Conservation (phyloP, 2,113 vertebrate species). For the human region DNA sequence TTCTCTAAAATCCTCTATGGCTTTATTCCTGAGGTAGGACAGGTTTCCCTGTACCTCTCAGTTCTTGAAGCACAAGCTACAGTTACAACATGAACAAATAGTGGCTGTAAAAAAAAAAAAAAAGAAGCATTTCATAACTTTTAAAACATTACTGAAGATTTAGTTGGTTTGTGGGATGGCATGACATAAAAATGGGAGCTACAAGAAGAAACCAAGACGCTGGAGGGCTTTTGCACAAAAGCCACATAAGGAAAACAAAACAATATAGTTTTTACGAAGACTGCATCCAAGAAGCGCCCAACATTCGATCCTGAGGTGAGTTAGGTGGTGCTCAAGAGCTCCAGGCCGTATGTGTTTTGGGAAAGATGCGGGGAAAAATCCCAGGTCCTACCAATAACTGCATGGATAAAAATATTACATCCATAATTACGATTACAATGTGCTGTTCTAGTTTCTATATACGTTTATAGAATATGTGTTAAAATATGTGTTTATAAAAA, state of each 20-base stretch:
- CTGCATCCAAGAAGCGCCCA: rapidly evolving
- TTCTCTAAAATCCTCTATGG: not conserved
- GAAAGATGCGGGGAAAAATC: not conserved
- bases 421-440: rapidly evolving
- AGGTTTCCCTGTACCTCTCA: no score
- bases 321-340: not conserved
- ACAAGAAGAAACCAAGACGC: not conserved
- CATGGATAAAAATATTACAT: not conserved
- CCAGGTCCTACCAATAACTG: not conserved
- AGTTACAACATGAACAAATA: not conserved
- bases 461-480: no score
- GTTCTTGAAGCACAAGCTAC: not conserved
- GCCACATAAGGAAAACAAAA: not conserved
- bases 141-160: not conserved
- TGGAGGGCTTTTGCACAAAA: not conserved
- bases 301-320: not conserved
- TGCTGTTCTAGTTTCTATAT: not conserved
- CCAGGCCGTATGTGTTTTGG: not conserved
- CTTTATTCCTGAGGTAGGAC: not conserved
- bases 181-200: not conserved
- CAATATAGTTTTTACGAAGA: not conserved
- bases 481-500: not conserved
- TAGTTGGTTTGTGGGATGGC: not conserved
- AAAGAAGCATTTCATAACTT: not conserved
- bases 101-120: not conserved